Base-by-base conservation (phyloP, 1,140 invertebrate species). In the Chelonus insularis region DNA sequence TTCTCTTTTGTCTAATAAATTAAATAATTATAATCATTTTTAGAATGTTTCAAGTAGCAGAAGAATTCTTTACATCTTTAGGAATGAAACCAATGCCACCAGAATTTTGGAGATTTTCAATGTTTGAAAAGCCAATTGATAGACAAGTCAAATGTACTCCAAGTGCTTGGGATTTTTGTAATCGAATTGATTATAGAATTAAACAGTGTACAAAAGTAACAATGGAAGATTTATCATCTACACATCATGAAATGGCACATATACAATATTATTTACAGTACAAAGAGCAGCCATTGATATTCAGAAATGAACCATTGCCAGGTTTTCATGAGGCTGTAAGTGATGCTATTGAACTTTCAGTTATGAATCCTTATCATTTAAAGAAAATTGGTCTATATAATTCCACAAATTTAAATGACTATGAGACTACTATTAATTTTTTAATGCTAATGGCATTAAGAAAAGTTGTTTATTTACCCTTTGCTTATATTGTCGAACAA, bases 81-180 rank as follows among this genome's bases (percentile, higher is more conserved):
- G 91, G 91, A 0, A 81, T 94, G 75, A 88, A 88, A 67, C 86
- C 89, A 9, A 89, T 90, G 82, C 88, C 90, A 0, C 86, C 87
- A 0, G 89, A 91, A 80, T 93, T 93, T 81, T 93, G 91, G 91
- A 83, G 86, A 29, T 84, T 85, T n/a, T 92, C 90, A 0, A 84
- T 94, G 79, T 80, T 93, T 23, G 86, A 87, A 60, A 86, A 88
- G 64, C 90, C 90, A 0, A 72, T 83, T n/a, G 86, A 91, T 47
- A 80, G 88, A 66, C 86, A 89, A 60, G 86, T 91, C 0, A 88
- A 91, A 56, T 96, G 94, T 69, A 92, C 92, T 23, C 86, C 94
- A 0, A 93, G 91, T 60, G 93, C 93, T 1, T 94, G 91, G 89
- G 93, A 96, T 79, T 92, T 95, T 79, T 94, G 89, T 71, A 91